These are phyloP conservation scores for Bradypodion ventrale DNA, from an alignment of 2,797 vertebrate species.

Conservation along the genomic window DNA sequence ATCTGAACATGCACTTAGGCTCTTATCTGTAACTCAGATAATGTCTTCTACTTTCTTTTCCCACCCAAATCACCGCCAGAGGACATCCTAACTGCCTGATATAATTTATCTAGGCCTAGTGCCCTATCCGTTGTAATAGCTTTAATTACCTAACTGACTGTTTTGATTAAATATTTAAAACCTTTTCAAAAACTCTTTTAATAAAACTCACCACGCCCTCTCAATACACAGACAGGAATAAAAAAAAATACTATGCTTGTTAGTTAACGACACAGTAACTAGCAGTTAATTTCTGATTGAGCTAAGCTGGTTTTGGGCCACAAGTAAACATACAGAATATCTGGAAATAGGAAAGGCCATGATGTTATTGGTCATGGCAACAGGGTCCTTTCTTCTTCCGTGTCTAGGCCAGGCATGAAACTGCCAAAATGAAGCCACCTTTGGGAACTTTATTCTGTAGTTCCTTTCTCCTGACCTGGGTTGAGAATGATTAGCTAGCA, in stretches of 20 bases:
- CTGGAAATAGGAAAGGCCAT: too few species aligned
- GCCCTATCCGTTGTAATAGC: conserved; percentile 62
- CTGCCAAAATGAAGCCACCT: too few species aligned
- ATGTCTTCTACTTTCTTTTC: conserved; percentile 39
- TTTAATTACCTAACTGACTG: conserved; percentile 65
- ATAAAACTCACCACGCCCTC: conserved; percentile 50
- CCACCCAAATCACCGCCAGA: conserved; percentile 56
- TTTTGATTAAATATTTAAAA: conserved; percentile 55
- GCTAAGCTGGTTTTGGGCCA: not conserved
- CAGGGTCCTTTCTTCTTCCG: too few species aligned
- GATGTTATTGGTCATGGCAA: too few species aligned
- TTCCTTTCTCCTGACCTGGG: too few species aligned
- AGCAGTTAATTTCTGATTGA: conserved; percentile 52
- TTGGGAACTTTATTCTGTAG: too few species aligned
- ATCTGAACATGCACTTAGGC: conserved; percentile 7
- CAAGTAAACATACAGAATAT: too few species aligned
- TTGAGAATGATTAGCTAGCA: too few species aligned
- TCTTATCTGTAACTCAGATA: not conserved
- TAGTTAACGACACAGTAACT: conserved; percentile 35
- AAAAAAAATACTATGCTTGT: conserved; percentile 45
- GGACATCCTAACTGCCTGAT: conserved; percentile 34
- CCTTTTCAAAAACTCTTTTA: conserved; percentile 55
- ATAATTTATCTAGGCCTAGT: conserved; percentile 61
- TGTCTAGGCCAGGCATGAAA: too few species aligned
- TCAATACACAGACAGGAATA: not conserved